Evolutionary conservation across 2,113 vertebrate species (phyloP).

Genomic region (Muscicapa adusta): DNA sequence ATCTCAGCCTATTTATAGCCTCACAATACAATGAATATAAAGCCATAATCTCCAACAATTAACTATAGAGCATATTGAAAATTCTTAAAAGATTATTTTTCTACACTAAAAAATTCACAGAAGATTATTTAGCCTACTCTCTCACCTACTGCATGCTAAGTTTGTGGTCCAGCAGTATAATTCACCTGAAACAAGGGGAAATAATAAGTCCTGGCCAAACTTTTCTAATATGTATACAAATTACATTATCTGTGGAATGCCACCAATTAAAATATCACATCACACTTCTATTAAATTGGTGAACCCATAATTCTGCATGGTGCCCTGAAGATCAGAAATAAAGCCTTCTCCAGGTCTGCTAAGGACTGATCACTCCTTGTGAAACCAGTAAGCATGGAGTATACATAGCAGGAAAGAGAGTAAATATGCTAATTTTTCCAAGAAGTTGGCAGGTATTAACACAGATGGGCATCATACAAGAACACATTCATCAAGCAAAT

Average conservation of each 20-base stretch:
- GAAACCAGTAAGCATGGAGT: not conserved
- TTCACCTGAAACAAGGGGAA: not conserved
- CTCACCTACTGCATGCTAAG: not conserved
- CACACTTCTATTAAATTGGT: not conserved
- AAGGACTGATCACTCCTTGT: not conserved
- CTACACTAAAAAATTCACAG: not conserved
- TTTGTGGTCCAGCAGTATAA: not conserved
- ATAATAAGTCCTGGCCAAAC: not conserved
- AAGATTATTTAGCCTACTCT: not conserved
- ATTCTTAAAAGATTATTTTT: not conserved
- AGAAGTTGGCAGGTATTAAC: slow-evolving; percentile 20
- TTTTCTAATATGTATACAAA: not conserved
- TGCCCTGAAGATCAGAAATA: not conserved
- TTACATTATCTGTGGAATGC: not conserved
- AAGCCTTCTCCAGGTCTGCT: not conserved
- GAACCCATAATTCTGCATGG: not conserved
- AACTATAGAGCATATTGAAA: not conserved
- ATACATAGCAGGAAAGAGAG: not conserved
- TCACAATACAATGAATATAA: not conserved
- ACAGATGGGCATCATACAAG: not conserved
- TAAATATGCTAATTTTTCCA: not conserved
- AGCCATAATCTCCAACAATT: not conserved
- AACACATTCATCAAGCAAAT: slow-evolving; percentile 12
- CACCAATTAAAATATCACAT: not conserved
- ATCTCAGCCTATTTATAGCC: not conserved